phyloP scores from a whole-genome alignment of 2,888 invertebrate species.

The Polyommatus iphigenia region DNA sequence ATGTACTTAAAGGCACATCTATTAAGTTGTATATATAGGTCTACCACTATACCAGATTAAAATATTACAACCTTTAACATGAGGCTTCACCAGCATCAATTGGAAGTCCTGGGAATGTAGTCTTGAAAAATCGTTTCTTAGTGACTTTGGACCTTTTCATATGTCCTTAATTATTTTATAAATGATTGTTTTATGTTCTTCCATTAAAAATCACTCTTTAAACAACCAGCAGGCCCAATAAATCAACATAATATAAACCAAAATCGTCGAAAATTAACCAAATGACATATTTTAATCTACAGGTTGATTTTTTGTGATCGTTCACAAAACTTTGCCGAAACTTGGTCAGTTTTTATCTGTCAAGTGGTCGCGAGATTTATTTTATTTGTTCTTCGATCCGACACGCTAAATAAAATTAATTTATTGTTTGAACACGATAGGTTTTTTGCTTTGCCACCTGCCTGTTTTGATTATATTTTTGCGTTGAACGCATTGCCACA shows the following conservation, averaged over 20 bases:
- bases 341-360: slow-evolving; percentile 21
- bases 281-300: background rate
- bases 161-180: no score
- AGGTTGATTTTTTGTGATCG: slow-evolving; percentile 11
- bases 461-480: background rate
- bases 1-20: no score
- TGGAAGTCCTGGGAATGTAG: no score
- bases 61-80: no score
- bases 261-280: background rate
- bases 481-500: no score
- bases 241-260: background rate
- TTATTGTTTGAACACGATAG: slow-evolving; percentile 10
- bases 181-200: no score
- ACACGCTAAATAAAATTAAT: slow-evolving; percentile 18
- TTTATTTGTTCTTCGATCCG: slow-evolving; percentile 20
- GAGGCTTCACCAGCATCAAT: no score
- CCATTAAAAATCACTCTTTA: background rate
- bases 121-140: no score
- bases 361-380: slow-evolving; percentile 24
- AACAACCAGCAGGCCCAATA: background rate
- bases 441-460: background rate
- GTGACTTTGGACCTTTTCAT: no score
- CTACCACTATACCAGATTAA: no score
- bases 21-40: no score
- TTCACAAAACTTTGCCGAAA: slow-evolving; percentile 25